Base-by-base conservation (phyloP, 2,113 vertebrate species). In the Trematomus loennbergii region DNA sequence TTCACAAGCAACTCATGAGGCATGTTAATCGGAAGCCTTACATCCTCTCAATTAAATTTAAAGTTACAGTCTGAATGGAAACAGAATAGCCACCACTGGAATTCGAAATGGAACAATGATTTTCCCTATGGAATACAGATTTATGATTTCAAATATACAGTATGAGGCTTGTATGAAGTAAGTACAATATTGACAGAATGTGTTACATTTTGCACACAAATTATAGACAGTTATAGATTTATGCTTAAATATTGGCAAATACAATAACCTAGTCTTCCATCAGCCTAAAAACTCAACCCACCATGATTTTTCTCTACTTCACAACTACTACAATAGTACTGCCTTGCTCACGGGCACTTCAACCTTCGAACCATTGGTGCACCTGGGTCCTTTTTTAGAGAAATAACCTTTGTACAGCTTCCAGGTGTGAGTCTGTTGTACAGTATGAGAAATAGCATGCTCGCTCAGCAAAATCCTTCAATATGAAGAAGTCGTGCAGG, bases 401-500 rank as follows among this genome's bases (percentile, higher is more conserved):
- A 11, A 12, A 11, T 50, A n/a, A n/a, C 45, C 20, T 36, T 46
- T 78, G 60, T 50, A 57, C 69, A 49, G 49, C 50, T 58, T 72
- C 57, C 69, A 80, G 82, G 64, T 79, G 75, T 9, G 13, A 62
- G 46, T 20, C 10, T 82, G 40, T 75, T 69, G 66, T 78, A 66
- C 68, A 48, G 48, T 36, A 20, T 18, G 58, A 49, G 4, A 63
- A 84, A 83, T 65, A 65, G 67, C 70, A 22, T 12, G 74, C 75
- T 59, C 16, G 2, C 64, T 89, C 88, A 83, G 85, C 88, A 61
- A 60, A 72, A 72, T 4, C 48, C 20, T 9, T 17, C 17, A 49
- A 59, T 9, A 61, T 5, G 52, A 16, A 17, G 46, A 53, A 61
- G 9, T 50, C 40, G 58, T 0, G 7, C 74, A 89, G 81, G 54